Conservation (phyloP, 2,113 vertebrate species). For the Equus quagga region DNA sequence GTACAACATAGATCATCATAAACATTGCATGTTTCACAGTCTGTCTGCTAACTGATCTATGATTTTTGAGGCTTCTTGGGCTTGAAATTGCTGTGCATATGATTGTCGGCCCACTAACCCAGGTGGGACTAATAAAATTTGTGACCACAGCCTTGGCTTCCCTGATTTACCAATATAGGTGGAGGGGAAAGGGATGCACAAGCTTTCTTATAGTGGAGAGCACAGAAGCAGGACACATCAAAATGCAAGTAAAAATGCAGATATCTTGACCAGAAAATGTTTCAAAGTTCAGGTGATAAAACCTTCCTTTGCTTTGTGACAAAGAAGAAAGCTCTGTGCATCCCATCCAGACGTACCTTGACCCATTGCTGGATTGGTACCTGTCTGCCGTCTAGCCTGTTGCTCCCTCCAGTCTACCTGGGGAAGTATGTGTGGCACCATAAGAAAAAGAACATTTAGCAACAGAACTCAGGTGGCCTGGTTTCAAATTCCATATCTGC, state of each 20-base stretch:
- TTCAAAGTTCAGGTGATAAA: background rate
- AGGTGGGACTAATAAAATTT: slow-evolving; percentile 46
- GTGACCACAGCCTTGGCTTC: background rate
- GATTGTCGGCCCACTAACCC: slow-evolving; percentile 17
- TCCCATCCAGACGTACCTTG: background rate
- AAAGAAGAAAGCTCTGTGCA: background rate
- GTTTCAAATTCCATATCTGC: background rate
- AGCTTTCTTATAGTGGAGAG: background rate
- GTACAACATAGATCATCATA: slow-evolving; percentile 76
- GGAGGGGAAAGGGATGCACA: background rate
- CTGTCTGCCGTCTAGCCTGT: background rate
- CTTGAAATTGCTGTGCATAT: slow-evolving; percentile 48
- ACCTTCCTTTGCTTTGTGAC: background rate
- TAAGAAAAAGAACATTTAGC: background rate
- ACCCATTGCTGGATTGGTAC: background rate
- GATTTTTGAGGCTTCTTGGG: slow-evolving; percentile 64
- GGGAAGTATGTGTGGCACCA: background rate
- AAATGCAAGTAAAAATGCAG: background rate
- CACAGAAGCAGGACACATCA: background rate
- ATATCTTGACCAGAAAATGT: background rate
- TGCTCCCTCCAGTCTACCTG: background rate
- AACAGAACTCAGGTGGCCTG: background rate
- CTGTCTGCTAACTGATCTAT: slow-evolving; percentile 78
- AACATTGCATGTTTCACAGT: slow-evolving; percentile 80
- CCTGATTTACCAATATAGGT: slow-evolving; percentile 20